Evolutionary conservation across 2,888 invertebrate species (phyloP).

Genomic region (Tigriopus californicus): DNA sequence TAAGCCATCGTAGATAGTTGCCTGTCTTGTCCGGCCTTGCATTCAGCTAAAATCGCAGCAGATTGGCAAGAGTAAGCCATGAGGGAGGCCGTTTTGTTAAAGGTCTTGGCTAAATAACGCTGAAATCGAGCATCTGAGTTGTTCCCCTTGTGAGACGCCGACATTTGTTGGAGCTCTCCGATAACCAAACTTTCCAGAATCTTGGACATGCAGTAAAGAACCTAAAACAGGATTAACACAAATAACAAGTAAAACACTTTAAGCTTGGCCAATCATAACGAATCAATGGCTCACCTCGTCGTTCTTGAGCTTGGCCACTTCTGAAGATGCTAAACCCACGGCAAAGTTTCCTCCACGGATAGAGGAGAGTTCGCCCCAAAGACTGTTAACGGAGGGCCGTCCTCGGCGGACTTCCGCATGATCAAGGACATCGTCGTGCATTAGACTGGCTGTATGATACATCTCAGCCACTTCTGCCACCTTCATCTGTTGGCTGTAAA

Average conservation of each 20-base stretch:
- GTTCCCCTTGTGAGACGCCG: constrained; percentile 60
- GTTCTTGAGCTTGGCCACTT: too few species aligned
- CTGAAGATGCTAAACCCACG: background rate
- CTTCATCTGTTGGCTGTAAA: constrained; percentile 41
- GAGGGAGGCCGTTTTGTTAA: constrained; percentile 92
- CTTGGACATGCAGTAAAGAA: constrained; percentile 34
- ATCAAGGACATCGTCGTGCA: constrained; percentile 99
- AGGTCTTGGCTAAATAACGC: constrained; percentile 93
- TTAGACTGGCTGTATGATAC: constrained; percentile 92
- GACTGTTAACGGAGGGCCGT: constrained; percentile 79
- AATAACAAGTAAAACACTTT: too few species aligned
- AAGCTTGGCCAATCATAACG: too few species aligned
- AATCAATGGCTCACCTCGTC: too few species aligned
- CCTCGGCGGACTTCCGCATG: constrained; percentile 86
- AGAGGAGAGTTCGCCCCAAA: constrained; percentile 24
- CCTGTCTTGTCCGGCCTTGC: background rate
- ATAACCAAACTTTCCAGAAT: constrained; percentile 88
- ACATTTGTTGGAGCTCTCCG: constrained; percentile 98
- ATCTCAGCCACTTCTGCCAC: constrained; percentile 94
- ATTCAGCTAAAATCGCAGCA: background rate
- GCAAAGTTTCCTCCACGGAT: constrained; percentile 1
- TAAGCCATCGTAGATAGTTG: constrained; percentile 37
- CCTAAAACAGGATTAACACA: background rate
- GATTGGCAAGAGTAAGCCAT: constrained; percentile 93
- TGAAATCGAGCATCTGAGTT: constrained; percentile 82